Conservation (phyloP, 1,140 invertebrate genomes). For the Euglossa dilemma region DNA sequence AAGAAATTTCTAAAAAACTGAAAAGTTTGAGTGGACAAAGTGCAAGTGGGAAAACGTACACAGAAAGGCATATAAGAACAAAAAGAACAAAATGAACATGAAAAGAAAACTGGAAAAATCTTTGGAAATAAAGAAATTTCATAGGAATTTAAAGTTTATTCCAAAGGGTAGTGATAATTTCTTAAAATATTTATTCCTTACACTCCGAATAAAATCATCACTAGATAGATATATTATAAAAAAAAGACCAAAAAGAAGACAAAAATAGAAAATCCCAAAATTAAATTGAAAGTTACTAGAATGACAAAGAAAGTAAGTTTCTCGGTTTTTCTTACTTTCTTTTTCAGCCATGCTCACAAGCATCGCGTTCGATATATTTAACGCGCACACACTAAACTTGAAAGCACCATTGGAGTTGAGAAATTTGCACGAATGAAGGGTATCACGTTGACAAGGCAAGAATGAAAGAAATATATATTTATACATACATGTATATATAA, state of each 20-base stretch:
- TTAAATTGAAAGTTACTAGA: not conserved
- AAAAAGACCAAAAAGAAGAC: too few relatives aligned
- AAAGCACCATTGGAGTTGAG: not conserved
- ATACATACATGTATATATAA: not conserved
- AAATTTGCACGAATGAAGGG: conserved; percentile 29
- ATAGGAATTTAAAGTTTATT: not conserved
- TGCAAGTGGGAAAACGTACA: not conserved
- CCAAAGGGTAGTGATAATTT: not conserved
- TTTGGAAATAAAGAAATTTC: not conserved
- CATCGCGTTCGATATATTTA: conserved; percentile 13
- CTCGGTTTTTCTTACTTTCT: not conserved
- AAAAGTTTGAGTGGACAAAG: not conserved
- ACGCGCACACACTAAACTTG: not conserved
- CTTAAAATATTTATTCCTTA: not conserved
- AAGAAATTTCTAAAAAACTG: not conserved
- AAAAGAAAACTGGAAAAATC: not conserved
- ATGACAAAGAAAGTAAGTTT: too few relatives aligned
- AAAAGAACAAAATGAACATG: not conserved
- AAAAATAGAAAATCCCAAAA: not conserved
- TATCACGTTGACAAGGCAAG: conserved; percentile 9
- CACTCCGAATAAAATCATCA: not conserved
- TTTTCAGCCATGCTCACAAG: too few relatives aligned
- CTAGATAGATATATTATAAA: not conserved
- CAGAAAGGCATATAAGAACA: not conserved
- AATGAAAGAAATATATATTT: not conserved